A percentile compares a stretch with the other conserved stretches of the same genome.
Conservation (phyloP, 2,888 invertebrate genomes). For the Caenorhabditis imperialis region DNA sequence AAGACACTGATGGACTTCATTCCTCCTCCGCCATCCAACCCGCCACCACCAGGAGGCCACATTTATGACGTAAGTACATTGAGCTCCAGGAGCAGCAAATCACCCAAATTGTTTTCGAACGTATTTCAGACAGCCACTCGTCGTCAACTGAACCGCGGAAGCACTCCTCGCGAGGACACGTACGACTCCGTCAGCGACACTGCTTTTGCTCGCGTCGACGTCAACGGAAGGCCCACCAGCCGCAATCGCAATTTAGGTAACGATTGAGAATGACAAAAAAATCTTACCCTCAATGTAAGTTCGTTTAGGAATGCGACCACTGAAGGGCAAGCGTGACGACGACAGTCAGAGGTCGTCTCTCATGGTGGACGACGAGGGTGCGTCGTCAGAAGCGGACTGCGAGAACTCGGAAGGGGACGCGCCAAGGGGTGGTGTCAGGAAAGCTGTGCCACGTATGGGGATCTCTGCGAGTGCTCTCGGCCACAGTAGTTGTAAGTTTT, state of each 20-base stretch:
- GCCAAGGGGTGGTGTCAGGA: slow-evolving; percentile 46
- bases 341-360: slow-evolving; percentile 68
- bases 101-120: too few relatives aligned
- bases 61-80: slow-evolving; percentile 55
- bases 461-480: slow-evolving; percentile 60
- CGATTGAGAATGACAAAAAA: neutral
- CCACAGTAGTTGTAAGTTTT: slow-evolving; percentile 57
- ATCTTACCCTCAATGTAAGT: too few relatives aligned
- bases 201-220: slow-evolving; percentile 40
- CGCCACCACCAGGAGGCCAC: slow-evolving; percentile 62
- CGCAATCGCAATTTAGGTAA: slow-evolving; percentile 62
- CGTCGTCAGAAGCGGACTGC: slow-evolving; percentile 64
- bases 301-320: slow-evolving; percentile 45
- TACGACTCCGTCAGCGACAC: slow-evolving; percentile 61
- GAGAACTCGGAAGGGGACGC: slow-evolving; percentile 62
- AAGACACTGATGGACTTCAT: slow-evolving; percentile 71
- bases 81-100: too few relatives aligned
- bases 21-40: slow-evolving; percentile 71
- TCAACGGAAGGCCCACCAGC: slow-evolving; percentile 60
- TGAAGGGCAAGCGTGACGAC: slow-evolving; percentile 63
- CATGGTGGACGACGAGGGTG: slow-evolving; percentile 63
- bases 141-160: slow-evolving; percentile 47
- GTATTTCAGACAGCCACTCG: slow-evolving; percentile 48
- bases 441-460: slow-evolving; percentile 63
- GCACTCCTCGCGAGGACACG: slow-evolving; percentile 58